Evolutionary conservation across 2,888 invertebrate genomes (phyloP).

Genomic region (Nomada hirtipes): DNA sequence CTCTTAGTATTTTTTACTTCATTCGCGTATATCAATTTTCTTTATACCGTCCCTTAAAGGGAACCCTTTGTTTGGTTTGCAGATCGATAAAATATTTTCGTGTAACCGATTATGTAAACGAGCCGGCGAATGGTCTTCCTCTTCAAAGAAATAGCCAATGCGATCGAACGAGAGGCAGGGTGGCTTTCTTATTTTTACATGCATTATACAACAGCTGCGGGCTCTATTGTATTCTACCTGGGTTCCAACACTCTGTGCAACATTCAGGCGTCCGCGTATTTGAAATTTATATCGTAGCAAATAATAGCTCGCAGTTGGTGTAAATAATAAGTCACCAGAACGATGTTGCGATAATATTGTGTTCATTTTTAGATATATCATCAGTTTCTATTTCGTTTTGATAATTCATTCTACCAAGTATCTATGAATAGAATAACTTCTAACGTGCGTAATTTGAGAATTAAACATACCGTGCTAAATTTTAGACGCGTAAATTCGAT

Average conservation of each 20-base stretch:
- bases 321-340: neutral
- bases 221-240: neutral
- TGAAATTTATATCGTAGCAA: neutral
- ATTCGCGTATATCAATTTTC: too few species aligned
- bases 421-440: too few species aligned
- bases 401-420: neutral
- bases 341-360: neutral
- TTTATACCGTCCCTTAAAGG: neutral
- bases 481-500: neutral
- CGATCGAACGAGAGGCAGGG: slow-evolving; percentile 1
- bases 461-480: too few species aligned
- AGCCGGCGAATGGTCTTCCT: neutral
- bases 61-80: neutral
- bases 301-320: neutral
- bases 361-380: too few species aligned
- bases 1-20: too few species aligned
- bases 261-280: neutral
- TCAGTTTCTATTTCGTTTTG: too few species aligned
- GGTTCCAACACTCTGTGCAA: neutral
- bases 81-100: neutral
- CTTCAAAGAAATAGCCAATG: slow-evolving; percentile 12
- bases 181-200: slow-evolving; percentile 24
- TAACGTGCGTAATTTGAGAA: too few species aligned
- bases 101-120: slow-evolving; percentile 1
- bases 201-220: slow-evolving; percentile 32